Evolutionary conservation across 2,888 invertebrate genomes (phyloP).

Genomic region (Therioaphis trifolii): DNA sequence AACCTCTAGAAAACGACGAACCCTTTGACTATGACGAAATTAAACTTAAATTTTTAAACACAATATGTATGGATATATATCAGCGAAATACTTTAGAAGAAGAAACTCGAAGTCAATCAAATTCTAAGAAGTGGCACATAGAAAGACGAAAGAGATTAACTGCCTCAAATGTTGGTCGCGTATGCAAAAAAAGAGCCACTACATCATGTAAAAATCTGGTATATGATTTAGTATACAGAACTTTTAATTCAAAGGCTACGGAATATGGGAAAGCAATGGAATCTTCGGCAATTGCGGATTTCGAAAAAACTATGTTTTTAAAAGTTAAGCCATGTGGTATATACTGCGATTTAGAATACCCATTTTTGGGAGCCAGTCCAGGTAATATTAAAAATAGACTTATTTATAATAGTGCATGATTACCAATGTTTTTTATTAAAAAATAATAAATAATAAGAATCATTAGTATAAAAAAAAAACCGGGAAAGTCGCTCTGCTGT

Average conservation of each 20-base stretch:
- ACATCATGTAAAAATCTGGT: neutral
- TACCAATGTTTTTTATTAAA: no score
- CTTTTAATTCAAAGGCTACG: neutral
- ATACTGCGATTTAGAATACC: no score
- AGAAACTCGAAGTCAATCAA: conserved; percentile 13
- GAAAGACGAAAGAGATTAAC: conserved; percentile 27
- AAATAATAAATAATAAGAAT: no score
- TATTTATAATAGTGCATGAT: no score
- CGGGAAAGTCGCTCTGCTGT: no score
- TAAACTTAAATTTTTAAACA: neutral
- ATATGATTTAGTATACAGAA: neutral
- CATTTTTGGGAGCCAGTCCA: no score
- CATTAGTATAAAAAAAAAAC: no score
- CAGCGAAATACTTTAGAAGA: neutral
- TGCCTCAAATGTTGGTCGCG: neutral
- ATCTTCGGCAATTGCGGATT: neutral
- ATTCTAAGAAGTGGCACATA: no score
- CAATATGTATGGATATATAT: neutral
- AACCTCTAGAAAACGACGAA: neutral
- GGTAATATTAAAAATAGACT: no score
- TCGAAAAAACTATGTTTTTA: no score
- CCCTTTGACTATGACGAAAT: neutral
- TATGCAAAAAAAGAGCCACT: neutral
- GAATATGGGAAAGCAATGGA: conserved; percentile 20
- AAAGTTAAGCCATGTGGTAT: no score